Conservation (phyloP, 2,888 invertebrate genomes). For the Syritta pipiens region DNA sequence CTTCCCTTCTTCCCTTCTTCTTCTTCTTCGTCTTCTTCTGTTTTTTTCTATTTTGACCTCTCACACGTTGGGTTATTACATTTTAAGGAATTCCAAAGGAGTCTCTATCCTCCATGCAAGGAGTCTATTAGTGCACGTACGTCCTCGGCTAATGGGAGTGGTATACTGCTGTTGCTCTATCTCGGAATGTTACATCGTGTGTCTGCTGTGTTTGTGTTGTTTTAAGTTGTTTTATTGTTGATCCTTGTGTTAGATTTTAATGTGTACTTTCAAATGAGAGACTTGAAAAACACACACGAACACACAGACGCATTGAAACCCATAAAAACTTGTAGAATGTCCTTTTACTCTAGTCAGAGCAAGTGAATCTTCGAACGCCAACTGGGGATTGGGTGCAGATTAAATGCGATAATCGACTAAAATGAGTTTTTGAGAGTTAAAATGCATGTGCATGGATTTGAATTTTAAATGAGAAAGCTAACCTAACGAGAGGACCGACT, state of each 20-base stretch:
- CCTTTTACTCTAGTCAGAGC: no score
- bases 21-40: conserved; percentile 1
- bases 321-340: conserved; percentile 45
- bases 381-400: conserved; percentile 1
- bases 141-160: conserved; percentile 24
- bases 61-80: conserved; percentile 55
- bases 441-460: conserved; percentile 36
- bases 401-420: conserved; percentile 58
- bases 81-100: conserved; percentile 48
- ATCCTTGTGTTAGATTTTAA: conserved; percentile 27
- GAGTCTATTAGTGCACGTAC: conserved; percentile 53
- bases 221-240: conserved; percentile 33
- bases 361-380: no score
- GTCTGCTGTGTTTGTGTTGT: not conserved
- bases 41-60: conserved; percentile 30
- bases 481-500: no score
- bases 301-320: no score
- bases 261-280: conserved; percentile 13
- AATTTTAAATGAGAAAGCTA: conserved; percentile 40
- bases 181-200: not conserved
- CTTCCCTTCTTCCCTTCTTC: not conserved
- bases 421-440: conserved; percentile 45
- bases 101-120: conserved; percentile 26
- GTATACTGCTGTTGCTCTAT: not conserved
- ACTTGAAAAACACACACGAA: no score